Conservation (phyloP, 1,140 invertebrate genomes). For the Ips nitidus region DNA sequence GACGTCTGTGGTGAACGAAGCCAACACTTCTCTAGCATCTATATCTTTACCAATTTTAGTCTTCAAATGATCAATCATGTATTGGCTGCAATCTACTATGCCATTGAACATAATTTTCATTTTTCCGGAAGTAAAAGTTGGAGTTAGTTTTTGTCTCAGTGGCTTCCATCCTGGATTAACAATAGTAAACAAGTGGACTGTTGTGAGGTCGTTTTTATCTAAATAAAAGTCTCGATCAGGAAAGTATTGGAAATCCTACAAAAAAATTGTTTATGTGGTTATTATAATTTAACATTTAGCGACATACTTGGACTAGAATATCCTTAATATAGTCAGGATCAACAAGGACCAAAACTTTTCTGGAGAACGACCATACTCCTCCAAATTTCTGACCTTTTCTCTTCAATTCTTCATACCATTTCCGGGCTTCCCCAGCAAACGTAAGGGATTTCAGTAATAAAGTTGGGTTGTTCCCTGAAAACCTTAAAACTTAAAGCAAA, state of each 20-base stretch:
- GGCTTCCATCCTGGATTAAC: conserved; percentile 55
- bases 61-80: conserved; percentile 51
- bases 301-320: conserved; percentile 50
- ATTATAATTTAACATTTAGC: too few relatives aligned
- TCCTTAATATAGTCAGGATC: conserved; percentile 57
- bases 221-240: conserved; percentile 51
- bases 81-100: conserved; percentile 26
- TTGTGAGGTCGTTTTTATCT: conserved; percentile 53
- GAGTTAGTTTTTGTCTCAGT: conserved; percentile 53
- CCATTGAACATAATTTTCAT: conserved; percentile 55
- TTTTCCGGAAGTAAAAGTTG: conserved; percentile 57
- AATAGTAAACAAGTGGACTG: conserved; percentile 54
- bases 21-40: conserved; percentile 46
- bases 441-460: neutral
- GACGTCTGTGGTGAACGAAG: conserved; percentile 64
- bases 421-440: conserved; percentile 5
- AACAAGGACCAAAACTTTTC: conserved; percentile 41
- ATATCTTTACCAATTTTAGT: conserved; percentile 8
- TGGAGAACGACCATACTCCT: conserved; percentile 35
- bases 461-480: too few relatives aligned
- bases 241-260: conserved; percentile 54
- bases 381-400: conserved; percentile 39
- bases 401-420: conserved; percentile 48
- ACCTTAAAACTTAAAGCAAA: too few relatives aligned
- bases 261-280: neutral